A percentile compares a stretch with the other conserved stretches of the same genome.
These are phyloP conservation scores for Glaucopsyche alexis DNA, from an alignment of 2,888 invertebrate species.

Conservation along the genomic window DNA sequence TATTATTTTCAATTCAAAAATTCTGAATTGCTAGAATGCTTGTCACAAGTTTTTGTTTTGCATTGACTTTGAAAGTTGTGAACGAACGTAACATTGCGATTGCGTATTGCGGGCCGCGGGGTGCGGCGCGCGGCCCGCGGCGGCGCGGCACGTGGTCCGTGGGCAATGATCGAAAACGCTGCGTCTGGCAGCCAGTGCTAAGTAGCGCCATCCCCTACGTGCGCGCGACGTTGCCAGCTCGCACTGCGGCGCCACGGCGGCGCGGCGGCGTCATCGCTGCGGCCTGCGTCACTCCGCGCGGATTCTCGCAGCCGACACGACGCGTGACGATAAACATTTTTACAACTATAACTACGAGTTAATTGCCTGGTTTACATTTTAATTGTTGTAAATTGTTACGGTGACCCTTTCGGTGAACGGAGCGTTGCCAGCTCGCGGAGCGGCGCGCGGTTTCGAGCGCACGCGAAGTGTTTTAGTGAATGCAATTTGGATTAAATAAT, in stretches of 20 bases:
- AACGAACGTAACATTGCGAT: background rate
- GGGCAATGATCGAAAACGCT: slow-evolving; percentile 23
- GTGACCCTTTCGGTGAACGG: slow-evolving; percentile 34
- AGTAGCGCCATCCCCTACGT: slow-evolving; percentile 18
- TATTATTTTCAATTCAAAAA: too few species aligned
- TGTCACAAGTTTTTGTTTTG: background rate
- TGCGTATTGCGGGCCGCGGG: background rate
- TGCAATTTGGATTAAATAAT: background rate
- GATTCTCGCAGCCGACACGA: slow-evolving; percentile 35
- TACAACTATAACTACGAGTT: background rate
- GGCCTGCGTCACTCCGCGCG: slow-evolving; percentile 53
- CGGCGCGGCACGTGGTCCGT: slow-evolving; percentile 5
- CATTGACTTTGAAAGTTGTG: background rate
- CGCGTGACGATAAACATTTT: slow-evolving; percentile 29
- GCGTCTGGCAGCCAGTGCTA: background rate
- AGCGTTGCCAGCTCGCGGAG: slow-evolving; percentile 48
- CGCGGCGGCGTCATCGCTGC: slow-evolving; percentile 52
- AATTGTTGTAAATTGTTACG: slow-evolving; percentile 26
- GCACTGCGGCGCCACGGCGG: slow-evolving; percentile 40
- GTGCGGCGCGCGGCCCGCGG: background rate
- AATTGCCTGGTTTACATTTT: slow-evolving; percentile 1
- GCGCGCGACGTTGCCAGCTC: slow-evolving; percentile 33
- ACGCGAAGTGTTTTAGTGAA: background rate
- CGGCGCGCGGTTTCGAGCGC: slow-evolving; percentile 36
- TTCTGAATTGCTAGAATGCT: too few species aligned